Conservation (phyloP, 2,888 invertebrate species). For the Hirtodrosophila confusa region DNA sequence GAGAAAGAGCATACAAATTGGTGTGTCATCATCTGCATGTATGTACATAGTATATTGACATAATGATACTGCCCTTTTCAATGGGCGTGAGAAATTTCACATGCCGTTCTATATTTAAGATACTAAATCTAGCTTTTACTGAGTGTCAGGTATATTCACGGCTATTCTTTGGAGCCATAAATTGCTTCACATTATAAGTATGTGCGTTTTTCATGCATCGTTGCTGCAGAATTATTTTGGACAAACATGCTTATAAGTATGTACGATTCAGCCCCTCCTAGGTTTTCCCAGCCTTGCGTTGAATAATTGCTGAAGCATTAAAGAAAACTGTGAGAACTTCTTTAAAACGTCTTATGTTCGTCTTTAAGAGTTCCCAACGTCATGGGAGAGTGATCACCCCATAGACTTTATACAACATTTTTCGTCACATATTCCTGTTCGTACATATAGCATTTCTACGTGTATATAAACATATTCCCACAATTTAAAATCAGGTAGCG, state of each 20-base stretch:
- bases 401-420: conserved; percentile 34
- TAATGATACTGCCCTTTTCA: conserved; percentile 10
- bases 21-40: too few relatives aligned
- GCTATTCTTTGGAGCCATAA: conserved; percentile 18
- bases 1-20: too few relatives aligned
- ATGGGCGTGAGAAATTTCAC: conserved; percentile 52
- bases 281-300: conserved; percentile 49
- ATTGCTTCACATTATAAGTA: conserved; percentile 15
- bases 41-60: conserved; percentile 2
- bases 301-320: conserved; percentile 65
- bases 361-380: conserved; percentile 81
- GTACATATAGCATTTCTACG: background rate
- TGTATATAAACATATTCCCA: background rate
- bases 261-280: conserved; percentile 38
- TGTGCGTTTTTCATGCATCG: conserved; percentile 59
- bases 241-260: conserved; percentile 40
- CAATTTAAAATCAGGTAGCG: too few relatives aligned
- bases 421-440: conserved; percentile 40
- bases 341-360: conserved; percentile 67
- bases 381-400: conserved; percentile 82
- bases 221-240: conserved; percentile 52
- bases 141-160: conserved; percentile 9
- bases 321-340: conserved; percentile 68
- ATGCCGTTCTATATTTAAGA: conserved; percentile 27
- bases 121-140: conserved; percentile 16